These are phyloP conservation scores for Pygocentrus nattereri DNA, from an alignment of 2,797 vertebrate species.

Conservation along the genomic window DNA sequence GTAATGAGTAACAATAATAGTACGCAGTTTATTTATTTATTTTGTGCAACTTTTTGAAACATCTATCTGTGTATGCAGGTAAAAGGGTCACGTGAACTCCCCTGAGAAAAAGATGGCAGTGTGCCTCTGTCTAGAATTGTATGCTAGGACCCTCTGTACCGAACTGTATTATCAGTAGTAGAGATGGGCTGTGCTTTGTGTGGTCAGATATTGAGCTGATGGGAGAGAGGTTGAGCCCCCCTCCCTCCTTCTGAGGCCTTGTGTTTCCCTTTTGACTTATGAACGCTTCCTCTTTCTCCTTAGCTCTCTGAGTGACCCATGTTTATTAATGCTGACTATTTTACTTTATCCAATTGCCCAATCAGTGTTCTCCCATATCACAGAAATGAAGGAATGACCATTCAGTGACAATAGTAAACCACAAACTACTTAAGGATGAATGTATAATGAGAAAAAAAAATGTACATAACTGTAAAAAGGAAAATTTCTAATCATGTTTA, in stretches of 20 bases:
- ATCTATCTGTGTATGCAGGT: constrained; percentile 69
- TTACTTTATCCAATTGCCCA: constrained; percentile 69
- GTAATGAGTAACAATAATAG: constrained; percentile 71
- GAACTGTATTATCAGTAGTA: constrained; percentile 56
- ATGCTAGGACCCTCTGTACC: constrained; percentile 74
- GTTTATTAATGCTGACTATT: constrained; percentile 67
- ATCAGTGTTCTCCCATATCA: constrained; percentile 92
- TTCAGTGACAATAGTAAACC: constrained; percentile 87
- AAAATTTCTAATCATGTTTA: constrained; percentile 99
- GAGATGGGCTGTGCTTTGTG: constrained; percentile 36
- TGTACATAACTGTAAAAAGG: constrained; percentile 99
- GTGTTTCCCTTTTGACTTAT: constrained; percentile 75
- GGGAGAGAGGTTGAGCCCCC: constrained; percentile 62
- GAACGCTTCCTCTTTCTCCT: constrained; percentile 70
- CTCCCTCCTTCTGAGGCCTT: constrained; percentile 71
- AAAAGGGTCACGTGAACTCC: constrained; percentile 36
- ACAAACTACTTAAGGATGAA: constrained; percentile 98
- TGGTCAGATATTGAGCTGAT: constrained; percentile 38
- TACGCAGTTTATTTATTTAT: constrained; percentile 82
- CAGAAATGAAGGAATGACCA: constrained; percentile 94
- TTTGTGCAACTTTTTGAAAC: constrained; percentile 70
- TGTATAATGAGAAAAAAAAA: constrained; percentile 96
- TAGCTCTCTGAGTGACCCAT: constrained; percentile 73
- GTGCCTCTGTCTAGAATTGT: constrained; percentile 74
- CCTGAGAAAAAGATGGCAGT: constrained; percentile 62